These are phyloP conservation scores for Platycheirus albimanus DNA, from an alignment of 2,888 invertebrate species.

Conservation along the genomic window DNA sequence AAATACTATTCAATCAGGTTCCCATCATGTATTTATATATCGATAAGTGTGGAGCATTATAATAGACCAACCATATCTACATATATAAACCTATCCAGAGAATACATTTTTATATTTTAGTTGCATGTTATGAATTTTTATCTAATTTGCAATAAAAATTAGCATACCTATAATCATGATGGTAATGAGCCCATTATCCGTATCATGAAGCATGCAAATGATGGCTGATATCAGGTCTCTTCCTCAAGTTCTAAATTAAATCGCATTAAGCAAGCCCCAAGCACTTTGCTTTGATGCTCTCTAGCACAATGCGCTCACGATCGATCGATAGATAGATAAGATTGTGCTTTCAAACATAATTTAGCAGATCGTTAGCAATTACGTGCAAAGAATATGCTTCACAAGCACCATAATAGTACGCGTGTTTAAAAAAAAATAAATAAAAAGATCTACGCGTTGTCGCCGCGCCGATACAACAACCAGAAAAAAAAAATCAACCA, in stretches of 20 bases:
- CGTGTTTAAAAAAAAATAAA: conserved; percentile 9
- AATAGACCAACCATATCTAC: too few species aligned
- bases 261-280: neutral
- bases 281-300: neutral
- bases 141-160: conserved; percentile 54
- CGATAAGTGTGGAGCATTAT: too few species aligned
- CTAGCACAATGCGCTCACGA: conserved; percentile 3
- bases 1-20: too few species aligned
- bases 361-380: conserved; percentile 67
- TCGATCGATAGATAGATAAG: conserved; percentile 65
- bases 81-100: too few species aligned
- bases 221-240: conserved; percentile 59
- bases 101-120: neutral
- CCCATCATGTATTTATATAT: too few species aligned
- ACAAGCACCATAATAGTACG: neutral
- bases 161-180: conserved; percentile 55
- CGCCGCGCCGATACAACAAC: neutral
- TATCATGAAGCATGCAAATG: conserved; percentile 67
- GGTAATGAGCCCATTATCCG: conserved; percentile 63
- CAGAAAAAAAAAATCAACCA: neutral
- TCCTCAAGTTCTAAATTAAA: conserved; percentile 50
- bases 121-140: conserved; percentile 47
- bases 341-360: conserved; percentile 49
- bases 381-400: conserved; percentile 54
- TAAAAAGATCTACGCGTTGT: conserved; percentile 26